Evolutionary conservation across 2,888 invertebrate genomes (phyloP), one percentile per base, ranked within the genome.

Genomic region (Pelosia muscerda): DNA sequence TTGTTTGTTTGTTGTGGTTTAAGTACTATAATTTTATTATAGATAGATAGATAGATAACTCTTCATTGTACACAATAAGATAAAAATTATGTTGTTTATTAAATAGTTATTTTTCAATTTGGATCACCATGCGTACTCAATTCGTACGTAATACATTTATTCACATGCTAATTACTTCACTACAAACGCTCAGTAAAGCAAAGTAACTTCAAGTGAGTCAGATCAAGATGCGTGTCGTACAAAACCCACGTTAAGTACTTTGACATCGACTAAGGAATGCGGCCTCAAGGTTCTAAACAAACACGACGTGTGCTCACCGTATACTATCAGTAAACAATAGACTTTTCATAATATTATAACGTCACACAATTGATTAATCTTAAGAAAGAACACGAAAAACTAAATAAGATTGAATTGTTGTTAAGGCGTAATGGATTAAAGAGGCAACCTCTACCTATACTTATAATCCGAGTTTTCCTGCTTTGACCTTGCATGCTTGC

Each of bases 221-320:
- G 71, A 66, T 56, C 67, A 70, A 68, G 65, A 69, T 75, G 67
- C 70, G 60, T 69, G 69, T 69, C 55, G 68, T 77, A 70, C 68
- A 78, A 75, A 77, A 81, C 81, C 74, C 78, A 77, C 83, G 84
- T 84, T 88, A 88, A 90, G 88, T 92, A 90, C 88, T 91, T 88
- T 90, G 93, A 91, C 93, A 92, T 90, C 88, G 89, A 84, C 85
- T 83, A 76, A 82, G 90, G 94, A 93, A 94, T 94, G 93, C 81
- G 89, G 88, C 86, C 84, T 88, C 92, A 88, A 89, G 88, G 88
- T 82, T 88, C 83, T 84, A 79, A 84, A 86, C 85, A 81, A 83
- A 84, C 79, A 86, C 86, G 83, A 86, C 84, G 86, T 85, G 78
- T 82, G 80, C 82, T 78, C 77, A 77, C 73, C 77, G 81, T 80